These are phyloP conservation scores for Drusus annulatus DNA, from an alignment of 1,140 invertebrate species.

Conservation along the genomic window DNA sequence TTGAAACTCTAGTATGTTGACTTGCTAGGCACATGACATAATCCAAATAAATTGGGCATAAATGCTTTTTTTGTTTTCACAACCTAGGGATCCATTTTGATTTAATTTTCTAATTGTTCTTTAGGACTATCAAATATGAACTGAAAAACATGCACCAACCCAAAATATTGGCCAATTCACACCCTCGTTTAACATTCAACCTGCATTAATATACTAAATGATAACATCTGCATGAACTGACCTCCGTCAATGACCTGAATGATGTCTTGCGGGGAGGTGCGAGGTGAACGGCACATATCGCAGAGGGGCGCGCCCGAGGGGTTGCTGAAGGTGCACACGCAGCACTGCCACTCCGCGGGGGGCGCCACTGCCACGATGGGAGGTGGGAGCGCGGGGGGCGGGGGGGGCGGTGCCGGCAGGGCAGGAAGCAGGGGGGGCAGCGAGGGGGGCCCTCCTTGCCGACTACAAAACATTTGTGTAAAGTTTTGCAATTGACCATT, in stretches of 20 bases:
- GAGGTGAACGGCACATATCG: constrained; percentile 87
- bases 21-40: too few species aligned
- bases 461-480: background rate
- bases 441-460: background rate
- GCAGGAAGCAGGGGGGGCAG: background rate
- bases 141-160: too few species aligned
- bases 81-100: too few species aligned
- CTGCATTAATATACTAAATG: background rate
- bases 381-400: background rate
- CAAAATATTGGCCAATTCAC: too few species aligned
- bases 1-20: too few species aligned
- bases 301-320: constrained; percentile 78
- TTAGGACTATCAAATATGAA: too few species aligned
- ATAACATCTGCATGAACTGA: background rate
- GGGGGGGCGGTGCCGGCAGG: background rate
- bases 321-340: constrained; percentile 87
- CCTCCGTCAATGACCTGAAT: constrained; percentile 47
- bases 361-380: background rate
- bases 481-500: too few species aligned
- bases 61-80: too few species aligned
- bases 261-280: constrained; percentile 56
- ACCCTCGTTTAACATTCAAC: too few species aligned
- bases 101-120: too few species aligned
- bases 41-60: too few species aligned
- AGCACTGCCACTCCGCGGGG: constrained; percentile 79